Conservation (phyloP, 2,797 vertebrate genomes). For the Ctenopoma kingsleyae region DNA sequence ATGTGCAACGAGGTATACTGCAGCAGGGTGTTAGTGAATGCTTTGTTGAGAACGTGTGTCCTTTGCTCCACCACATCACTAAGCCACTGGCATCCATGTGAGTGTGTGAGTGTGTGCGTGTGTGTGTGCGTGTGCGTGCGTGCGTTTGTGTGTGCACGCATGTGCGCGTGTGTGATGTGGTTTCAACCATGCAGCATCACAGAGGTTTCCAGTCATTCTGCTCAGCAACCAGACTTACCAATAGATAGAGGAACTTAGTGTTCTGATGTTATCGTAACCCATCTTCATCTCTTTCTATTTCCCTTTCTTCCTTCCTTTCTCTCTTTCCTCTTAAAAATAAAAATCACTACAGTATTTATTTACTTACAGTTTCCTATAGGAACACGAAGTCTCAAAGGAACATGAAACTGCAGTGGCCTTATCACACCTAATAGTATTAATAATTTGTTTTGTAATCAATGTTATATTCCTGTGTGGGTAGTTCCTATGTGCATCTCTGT, state of each 20-base stretch:
- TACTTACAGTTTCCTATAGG: slow-evolving; percentile 15
- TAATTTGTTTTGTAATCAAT: slow-evolving; percentile 28
- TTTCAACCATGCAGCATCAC: slow-evolving; percentile 46
- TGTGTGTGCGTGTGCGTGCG: not conserved
- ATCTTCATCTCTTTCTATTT: slow-evolving; percentile 49
- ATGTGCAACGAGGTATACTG: not conserved
- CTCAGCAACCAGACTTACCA: slow-evolving; percentile 41
- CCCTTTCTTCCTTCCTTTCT: slow-evolving; percentile 38
- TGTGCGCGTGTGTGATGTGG: slow-evolving; percentile 46
- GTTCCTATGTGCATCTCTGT: not conserved
- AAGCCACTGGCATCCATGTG: not conserved
- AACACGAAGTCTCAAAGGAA: slow-evolving; percentile 5
- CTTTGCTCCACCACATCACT: slow-evolving; percentile 51
- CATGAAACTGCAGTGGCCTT: not conserved
- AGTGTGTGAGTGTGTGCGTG: not conserved
- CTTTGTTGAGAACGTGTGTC: slow-evolving; percentile 7
- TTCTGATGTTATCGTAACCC: slow-evolving; percentile 63
- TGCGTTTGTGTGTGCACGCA: not conserved
- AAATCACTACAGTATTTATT: slow-evolving; percentile 24
- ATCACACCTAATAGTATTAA: not conserved
- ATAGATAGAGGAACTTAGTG: slow-evolving; percentile 43
- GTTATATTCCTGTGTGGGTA: slow-evolving; percentile 1
- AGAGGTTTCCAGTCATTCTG: slow-evolving; percentile 71
- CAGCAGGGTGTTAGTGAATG: slow-evolving; percentile 30
- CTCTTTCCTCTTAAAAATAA: slow-evolving; percentile 20